Percentiles rank a stretch among this genome's conserved stretches.
Evolutionary conservation across 1,140 invertebrate species (phyloP).

Genomic region (Diorhabda carinulata): DNA sequence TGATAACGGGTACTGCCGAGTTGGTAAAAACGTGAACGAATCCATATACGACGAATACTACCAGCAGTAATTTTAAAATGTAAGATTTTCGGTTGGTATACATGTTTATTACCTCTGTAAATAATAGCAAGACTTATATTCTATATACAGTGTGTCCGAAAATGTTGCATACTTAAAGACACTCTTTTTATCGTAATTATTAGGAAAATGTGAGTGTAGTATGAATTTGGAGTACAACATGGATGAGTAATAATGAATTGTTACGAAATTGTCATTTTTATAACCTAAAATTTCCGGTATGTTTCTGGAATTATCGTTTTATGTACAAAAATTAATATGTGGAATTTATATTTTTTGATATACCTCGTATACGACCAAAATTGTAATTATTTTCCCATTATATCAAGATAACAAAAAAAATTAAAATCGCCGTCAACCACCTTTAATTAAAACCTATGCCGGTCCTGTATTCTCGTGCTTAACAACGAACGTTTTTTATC

Average conservation of each 20-base stretch:
- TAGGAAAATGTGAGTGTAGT: not conserved
- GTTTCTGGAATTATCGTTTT: too few species aligned
- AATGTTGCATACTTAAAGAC: not conserved
- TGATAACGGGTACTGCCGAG: conserved; percentile 38
- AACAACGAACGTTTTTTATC: too few species aligned
- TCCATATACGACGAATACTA: conserved; percentile 36
- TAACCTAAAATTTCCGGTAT: not conserved
- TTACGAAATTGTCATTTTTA: not conserved
- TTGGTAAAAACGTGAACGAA: conserved; percentile 37
- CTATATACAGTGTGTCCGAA: not conserved
- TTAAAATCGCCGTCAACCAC: too few species aligned
- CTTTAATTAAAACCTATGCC: too few species aligned
- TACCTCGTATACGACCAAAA: too few species aligned
- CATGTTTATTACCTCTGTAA: conserved; percentile 30
- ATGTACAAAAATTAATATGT: too few species aligned
- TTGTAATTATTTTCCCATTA: too few species aligned
- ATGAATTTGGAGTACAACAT: too few species aligned
- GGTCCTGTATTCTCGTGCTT: too few species aligned
- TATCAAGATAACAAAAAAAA: too few species aligned
- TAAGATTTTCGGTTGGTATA: conserved; percentile 41
- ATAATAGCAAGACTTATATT: not conserved
- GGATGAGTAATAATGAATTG: too few species aligned
- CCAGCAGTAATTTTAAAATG: conserved; percentile 38
- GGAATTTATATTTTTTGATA: too few species aligned
- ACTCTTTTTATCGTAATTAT: conserved; percentile 15